Percentiles rank a stretch among this genome's conserved stretches.
Evolutionary conservation across 1,140 invertebrate genomes (phyloP).

Genomic region (Monochamus saltuarius): DNA sequence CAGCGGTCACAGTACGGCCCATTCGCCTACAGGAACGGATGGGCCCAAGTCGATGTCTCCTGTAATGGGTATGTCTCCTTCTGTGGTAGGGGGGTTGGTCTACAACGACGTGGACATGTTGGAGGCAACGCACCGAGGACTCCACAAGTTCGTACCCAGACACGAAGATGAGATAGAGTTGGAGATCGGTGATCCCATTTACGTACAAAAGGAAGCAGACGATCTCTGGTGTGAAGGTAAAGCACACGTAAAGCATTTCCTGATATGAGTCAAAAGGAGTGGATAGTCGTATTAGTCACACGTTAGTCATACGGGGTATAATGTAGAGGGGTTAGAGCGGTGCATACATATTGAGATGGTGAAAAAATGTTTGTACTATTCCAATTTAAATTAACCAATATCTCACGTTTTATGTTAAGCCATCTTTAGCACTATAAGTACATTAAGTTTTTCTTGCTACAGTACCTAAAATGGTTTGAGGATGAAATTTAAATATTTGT

Average conservation of each 20-base stretch:
- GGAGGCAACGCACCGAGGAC: slow-evolving; percentile 92
- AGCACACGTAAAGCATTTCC: too few relatives aligned
- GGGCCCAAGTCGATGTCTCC: slow-evolving; percentile 82
- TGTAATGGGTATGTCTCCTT: slow-evolving; percentile 53
- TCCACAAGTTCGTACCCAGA: slow-evolving; percentile 93
- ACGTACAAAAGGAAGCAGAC: slow-evolving; percentile 94
- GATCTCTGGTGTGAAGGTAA: slow-evolving; percentile 96
- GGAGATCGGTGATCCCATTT: slow-evolving; percentile 96
- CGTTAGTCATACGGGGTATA: not conserved
- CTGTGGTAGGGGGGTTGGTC: slow-evolving; percentile 65
- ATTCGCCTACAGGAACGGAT: slow-evolving; percentile 73
- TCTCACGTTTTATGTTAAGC: too few relatives aligned
- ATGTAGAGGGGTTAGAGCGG: too few relatives aligned
- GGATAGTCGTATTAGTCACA: not conserved
- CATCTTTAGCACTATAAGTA: too few relatives aligned
- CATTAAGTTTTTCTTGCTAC: too few relatives aligned
- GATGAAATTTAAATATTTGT: too few relatives aligned
- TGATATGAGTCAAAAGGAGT: not conserved
- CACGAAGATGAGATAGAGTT: slow-evolving; percentile 95
- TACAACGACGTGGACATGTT: slow-evolving; percentile 82
- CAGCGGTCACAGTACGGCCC: slow-evolving; percentile 85
- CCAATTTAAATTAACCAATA: too few relatives aligned
- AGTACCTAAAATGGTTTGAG: too few relatives aligned
- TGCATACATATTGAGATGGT: too few relatives aligned
- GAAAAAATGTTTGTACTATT: too few relatives aligned